Conservation (phyloP, 2,888 invertebrate species). For the Clostera curtula region DNA sequence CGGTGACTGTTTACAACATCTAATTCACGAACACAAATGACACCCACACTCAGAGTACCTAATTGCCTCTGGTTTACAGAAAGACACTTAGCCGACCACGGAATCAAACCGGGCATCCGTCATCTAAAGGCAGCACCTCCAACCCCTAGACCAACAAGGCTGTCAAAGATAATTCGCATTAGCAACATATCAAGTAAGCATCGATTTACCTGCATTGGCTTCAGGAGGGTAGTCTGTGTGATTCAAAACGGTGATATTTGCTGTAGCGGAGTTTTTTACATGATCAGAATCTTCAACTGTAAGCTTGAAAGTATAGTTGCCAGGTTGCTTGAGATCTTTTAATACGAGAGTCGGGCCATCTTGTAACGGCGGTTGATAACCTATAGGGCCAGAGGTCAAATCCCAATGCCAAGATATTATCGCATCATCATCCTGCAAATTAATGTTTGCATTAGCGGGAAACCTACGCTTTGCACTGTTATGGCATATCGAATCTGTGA, state of each 20-base stretch:
- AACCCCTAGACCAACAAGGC: no score
- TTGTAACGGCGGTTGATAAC: slow-evolving; percentile 86
- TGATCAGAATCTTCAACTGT: slow-evolving; percentile 95
- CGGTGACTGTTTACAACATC: no score
- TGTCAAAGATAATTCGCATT: no score
- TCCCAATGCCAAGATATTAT: slow-evolving; percentile 96
- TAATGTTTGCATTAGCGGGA: not conserved
- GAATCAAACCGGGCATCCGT: no score
- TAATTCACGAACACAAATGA: no score
- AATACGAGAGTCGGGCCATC: slow-evolving; percentile 89
- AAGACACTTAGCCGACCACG: no score
- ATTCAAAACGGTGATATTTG: slow-evolving; percentile 92
- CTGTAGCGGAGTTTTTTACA: slow-evolving; percentile 87
- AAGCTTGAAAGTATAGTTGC: slow-evolving; percentile 92
- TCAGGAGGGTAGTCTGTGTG: slow-evolving; percentile 96
- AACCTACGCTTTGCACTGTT: no score
- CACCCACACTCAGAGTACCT: no score
- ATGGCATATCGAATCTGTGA: not conserved
- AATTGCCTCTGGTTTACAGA: no score
- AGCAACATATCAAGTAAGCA: not conserved
- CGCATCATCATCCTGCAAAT: slow-evolving; percentile 81
- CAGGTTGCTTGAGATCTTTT: slow-evolving; percentile 87
- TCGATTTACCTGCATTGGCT: slow-evolving; percentile 85
- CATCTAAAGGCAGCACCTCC: no score
- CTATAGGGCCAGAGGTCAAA: slow-evolving; percentile 88